Base-by-base conservation (phyloP, 2,797 vertebrate genomes). In the Hydrolagus colliei region DNA sequence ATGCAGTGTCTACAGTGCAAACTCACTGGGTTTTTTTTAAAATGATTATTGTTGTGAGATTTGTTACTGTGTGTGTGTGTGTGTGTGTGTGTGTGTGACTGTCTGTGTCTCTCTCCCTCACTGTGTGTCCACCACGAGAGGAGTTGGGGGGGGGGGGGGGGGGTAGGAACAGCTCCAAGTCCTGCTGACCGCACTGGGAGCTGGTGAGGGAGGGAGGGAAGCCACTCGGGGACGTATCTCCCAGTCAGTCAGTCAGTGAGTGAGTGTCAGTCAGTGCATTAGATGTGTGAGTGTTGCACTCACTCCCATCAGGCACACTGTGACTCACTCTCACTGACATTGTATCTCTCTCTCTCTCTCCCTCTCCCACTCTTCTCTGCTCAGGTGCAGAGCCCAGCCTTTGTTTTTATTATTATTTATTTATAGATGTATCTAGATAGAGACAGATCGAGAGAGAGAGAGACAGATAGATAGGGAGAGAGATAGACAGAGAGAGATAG, bases 321-420 rank as follows among this genome's bases (percentile, higher is more conserved):
- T 82, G 79, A 82, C 79, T 82, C 79, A 82, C 79, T 82, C 77
- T 27, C 13, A 82, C 41, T 82, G 79, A 82, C 79, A 82, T 35
- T 82, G 79, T 82, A 82, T 82, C 79, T 27, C 79, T 68, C 79
- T 9, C 59, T 61, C 76, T 78, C 79, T 68, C 79, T 9, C 59
- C n/a, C 76, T 78, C 76, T 62, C 13, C 61, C 18, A 41, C 13
- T 68, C 63, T 20, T 59, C 14, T 67, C 79, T 82, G 27, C 68
- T 68, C 27, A 65, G 79, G 63, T 68, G 18, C 27, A 35, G 6
- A 65, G 35, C 63, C 67, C 62, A 63, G 1, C 67, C 13, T 67
- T 80, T 67, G 7, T 18, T 82, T 82, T 41, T 65, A 63, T 79
- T 52, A 13, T 22, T 41, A 9, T 82, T 68, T 9, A 73, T 9